A percentile compares a stretch with the other conserved stretches of the same genome.
Conservation (phyloP, 2,888 invertebrate species). For the Meloe dianella region DNA sequence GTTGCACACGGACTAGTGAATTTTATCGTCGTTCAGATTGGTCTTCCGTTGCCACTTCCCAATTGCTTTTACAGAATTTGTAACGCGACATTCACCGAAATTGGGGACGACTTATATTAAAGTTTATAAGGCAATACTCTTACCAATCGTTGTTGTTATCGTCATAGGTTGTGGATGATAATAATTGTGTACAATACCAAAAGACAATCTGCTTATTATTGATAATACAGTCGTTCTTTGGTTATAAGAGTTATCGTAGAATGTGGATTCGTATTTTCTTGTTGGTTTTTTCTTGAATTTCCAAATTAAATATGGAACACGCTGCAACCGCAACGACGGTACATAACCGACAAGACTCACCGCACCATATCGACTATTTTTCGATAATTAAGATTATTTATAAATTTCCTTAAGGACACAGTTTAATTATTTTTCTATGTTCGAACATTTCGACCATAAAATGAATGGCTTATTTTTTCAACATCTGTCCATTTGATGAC, state of each 20-base stretch:
- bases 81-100: constrained; percentile 42
- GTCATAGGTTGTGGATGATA: neutral
- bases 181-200: constrained; percentile 4
- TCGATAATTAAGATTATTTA: neutral
- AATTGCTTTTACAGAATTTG: constrained; percentile 37
- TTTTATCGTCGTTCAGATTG: constrained; percentile 49
- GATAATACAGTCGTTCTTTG: constrained; percentile 22
- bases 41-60: constrained; percentile 42
- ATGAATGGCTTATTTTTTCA: neutral
- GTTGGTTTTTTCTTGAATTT: neutral
- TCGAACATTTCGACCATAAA: neutral
- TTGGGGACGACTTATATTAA: constrained; percentile 45
- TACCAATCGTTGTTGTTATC: constrained; percentile 15
- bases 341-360: too few species aligned
- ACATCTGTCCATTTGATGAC: neutral
- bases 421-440: neutral
- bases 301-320: neutral
- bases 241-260: neutral
- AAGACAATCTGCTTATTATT: neutral
- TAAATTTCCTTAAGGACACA: neutral
- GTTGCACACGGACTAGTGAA: constrained; percentile 40
- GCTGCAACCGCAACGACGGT: neutral
- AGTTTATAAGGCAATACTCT: constrained; percentile 32
- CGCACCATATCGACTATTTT: too few species aligned
- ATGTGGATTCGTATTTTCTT: neutral